Evolutionary conservation across 2,113 vertebrate genomes (phyloP), one percentile per base, ranked within the genome.

Genomic region (Calyptomena viridis): DNA sequence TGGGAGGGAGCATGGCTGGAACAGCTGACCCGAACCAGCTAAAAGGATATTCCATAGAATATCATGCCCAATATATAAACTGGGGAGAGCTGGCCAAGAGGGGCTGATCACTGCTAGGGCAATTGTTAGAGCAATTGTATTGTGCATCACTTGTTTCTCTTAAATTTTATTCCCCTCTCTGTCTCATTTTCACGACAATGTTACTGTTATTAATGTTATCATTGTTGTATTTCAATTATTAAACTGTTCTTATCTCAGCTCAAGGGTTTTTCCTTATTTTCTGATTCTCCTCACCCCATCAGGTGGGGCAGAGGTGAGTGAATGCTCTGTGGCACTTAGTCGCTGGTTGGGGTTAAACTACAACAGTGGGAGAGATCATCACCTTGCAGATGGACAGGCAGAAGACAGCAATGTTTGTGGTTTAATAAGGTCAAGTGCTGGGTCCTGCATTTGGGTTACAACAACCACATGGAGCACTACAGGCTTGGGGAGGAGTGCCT

Each of bases 61-160:
- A 53, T 18, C 2, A 1, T 4, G 3, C n/a, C 30, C 2, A 0
- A 19, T 37, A 11, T 5, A 42, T 13, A 53, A 83, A 62, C 5
- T 35, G 18, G 40, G 40, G 24, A 87, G 39, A 47, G n/a, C 4
- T 89, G 71, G n/a, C 40, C 1, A 0, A 63, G 46, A 76, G 14
- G 30, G 21, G 40, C 28, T 62, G n/a, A 68, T 15, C 55, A 27
- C 21, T 55, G 24, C 33, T 47, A 12, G 21, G 23, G 6, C 21
- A 47, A 47, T 47, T 47, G 46, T 9, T 46, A 46, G 62, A 68
- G 25, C n/a, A 55, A 22, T 23, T 62, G 19, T 59, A 74, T 24
- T 39, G 33, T 14, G 5, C 11, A 42, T 23, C 47, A 62, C 21
- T 68, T 35, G 25, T 35, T 75, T 68, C 30, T 72, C n/a, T n/a